Evolutionary conservation across 2,797 vertebrate species (phyloP).

Genomic region (Heterohyrax brucei): DNA sequence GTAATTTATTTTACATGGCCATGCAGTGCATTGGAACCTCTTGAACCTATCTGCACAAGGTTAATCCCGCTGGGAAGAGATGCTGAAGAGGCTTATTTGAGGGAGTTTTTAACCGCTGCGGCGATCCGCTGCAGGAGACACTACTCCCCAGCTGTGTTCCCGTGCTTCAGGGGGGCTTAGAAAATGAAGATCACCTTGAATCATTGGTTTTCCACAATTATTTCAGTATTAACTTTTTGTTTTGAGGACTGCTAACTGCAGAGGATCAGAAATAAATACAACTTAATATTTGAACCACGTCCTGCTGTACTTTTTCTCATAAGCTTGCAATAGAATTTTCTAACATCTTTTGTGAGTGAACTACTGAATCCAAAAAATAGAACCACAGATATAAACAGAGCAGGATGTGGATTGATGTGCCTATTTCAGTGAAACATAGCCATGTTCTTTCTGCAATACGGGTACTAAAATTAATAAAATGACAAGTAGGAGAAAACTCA

Average conservation of each 20-base stretch:
- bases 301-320: conserved; percentile 64
- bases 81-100: not conserved
- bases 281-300: conserved; percentile 66
- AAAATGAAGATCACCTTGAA: not conserved
- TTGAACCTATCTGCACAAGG: not conserved
- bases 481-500: conserved; percentile 67
- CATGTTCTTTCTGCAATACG: conserved; percentile 63
- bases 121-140: not conserved
- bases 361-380: conserved; percentile 75
- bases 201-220: not conserved
- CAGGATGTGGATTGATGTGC: conserved; percentile 76
- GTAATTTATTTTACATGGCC: not conserved
- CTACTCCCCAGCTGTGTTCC: not conserved
- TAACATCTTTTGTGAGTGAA: conserved; percentile 81
- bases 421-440: conserved; percentile 75
- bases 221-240: not conserved
- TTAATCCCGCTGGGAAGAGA: not conserved
- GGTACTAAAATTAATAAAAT: conserved; percentile 77
- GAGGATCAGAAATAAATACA: conserved; percentile 69
- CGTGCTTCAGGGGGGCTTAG: not conserved
- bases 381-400: conserved; percentile 70
- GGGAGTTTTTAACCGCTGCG: not conserved
- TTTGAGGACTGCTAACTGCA: conserved; percentile 11
- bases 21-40: not conserved
- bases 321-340: conserved; percentile 80